Conservation (phyloP, 2,113 vertebrate species). For the Harpagus bidentatus region DNA sequence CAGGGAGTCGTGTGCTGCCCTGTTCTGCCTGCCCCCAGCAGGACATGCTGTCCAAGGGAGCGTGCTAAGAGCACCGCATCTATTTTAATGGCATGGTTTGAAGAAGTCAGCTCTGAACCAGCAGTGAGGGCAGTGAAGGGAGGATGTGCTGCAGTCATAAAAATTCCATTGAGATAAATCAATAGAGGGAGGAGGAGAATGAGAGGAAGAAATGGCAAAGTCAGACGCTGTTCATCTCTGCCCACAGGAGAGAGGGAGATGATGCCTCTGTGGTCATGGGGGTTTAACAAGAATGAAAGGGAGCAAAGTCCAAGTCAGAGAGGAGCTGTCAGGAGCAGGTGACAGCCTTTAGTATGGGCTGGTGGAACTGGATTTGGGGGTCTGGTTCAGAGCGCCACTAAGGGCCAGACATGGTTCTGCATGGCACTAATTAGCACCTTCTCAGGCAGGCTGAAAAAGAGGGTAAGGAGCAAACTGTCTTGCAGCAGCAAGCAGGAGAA, state of each 20-base stretch:
- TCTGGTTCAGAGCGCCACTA: not conserved
- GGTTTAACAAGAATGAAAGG: not conserved
- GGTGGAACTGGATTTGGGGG: not conserved
- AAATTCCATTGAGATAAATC: conserved; percentile 26
- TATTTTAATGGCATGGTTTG: not conserved
- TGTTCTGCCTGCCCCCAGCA: not conserved
- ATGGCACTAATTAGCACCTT: conserved; percentile 18
- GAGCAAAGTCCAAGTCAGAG: not conserved
- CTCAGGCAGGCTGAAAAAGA: not conserved
- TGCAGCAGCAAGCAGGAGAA: not conserved
- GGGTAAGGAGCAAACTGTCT: not conserved
- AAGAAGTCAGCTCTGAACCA: not conserved
- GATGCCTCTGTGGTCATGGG: rapidly evolving
- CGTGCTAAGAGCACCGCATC: rapidly evolving
- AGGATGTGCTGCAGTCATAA: conserved; percentile 45
- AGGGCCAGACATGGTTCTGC: not conserved
- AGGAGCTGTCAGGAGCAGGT: not conserved
- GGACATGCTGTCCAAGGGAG: not conserved
- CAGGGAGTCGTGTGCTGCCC: not conserved
- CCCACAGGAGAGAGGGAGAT: not conserved
- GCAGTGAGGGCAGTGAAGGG: not conserved
- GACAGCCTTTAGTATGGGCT: not conserved
- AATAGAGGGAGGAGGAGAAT: not conserved
- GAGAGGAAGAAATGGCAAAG: not conserved
- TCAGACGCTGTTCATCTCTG: not conserved